Conservation (phyloP, 2,888 invertebrate genomes). For the Zelleria hepariella region DNA sequence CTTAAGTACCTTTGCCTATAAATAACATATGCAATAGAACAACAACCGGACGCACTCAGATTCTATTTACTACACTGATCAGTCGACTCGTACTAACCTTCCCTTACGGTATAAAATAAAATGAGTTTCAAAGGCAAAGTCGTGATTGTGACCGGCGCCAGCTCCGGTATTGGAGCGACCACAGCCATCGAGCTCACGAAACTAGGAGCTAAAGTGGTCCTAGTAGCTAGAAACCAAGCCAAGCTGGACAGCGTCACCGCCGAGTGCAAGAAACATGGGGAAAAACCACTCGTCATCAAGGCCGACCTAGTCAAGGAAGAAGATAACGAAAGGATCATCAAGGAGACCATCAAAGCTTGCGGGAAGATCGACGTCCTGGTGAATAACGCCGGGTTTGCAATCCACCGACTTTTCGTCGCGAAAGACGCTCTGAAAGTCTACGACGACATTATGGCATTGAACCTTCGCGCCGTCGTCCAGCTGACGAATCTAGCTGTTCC, state of each 20-base stretch:
- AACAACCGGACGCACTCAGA: neutral
- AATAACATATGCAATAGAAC: too few relatives aligned
- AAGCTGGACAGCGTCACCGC: neutral
- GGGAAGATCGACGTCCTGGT: conserved; percentile 74
- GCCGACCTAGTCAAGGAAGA: neutral
- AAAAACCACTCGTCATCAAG: neutral
- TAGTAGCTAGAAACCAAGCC: neutral
- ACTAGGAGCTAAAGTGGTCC: neutral
- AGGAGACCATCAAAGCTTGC: neutral
- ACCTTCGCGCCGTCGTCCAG: conserved; percentile 78
- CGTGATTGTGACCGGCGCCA: conserved; percentile 1
- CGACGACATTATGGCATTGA: conserved; percentile 82
- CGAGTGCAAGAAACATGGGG: neutral
- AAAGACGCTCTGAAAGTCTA: conserved; percentile 73
- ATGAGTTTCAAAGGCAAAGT: conserved; percentile 1
- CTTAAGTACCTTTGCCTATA: too few relatives aligned
- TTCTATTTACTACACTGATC: neutral
- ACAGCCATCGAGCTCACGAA: neutral
- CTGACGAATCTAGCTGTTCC: conserved; percentile 84
- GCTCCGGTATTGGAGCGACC: neutral
- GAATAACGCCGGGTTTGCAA: conserved; percentile 74
- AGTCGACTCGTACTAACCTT: neutral
- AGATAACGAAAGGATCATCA: neutral
- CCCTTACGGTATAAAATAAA: neutral
- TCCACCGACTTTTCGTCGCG: conserved; percentile 2